Evolutionary conservation across 2,888 invertebrate genomes (phyloP), one percentile per base, ranked within the genome.

Genomic region (Trimorus sp.): DNA sequence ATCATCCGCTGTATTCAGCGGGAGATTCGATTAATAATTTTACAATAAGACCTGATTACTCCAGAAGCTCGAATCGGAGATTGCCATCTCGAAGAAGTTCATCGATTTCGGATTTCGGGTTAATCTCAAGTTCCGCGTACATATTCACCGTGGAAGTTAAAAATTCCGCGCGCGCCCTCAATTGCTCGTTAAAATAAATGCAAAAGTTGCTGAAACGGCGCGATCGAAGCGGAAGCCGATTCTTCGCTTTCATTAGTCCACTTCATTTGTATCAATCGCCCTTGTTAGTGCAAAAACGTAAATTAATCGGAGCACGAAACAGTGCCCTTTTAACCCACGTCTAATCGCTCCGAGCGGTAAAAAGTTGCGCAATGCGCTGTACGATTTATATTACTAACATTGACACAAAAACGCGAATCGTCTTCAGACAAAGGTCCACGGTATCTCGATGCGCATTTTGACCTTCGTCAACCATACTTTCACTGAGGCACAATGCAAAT

Each of bases 401-500:
- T 54, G 66, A 66, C 66, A 54, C 16, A 42, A n/a, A 54, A 42
- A 66, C 37, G 16, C 11, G 38, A 58, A 48, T 16, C 38, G 38
- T 9, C 26, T 14, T n/a, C n/a, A 16, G 54, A 66, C 7, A 69
- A 69, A 54, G 49, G 37, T 58, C 15, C 12, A 45, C 49, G 49
- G 26, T 14, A 37, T 70, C 59, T 59, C 70, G 51, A 48, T 58
- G 58, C 40, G 71, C n/a, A 40, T 73, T 73, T 45, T 62, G 62
- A 62, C 71, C 71, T 73, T 73, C 45, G 71, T 53, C 45, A 73
- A 73, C 14, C 12, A 12, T 15, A 73, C 71, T 73, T 73, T 73
- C 71, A 73, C 71, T 14, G n/a, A 62, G 45, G 45, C 54, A 15
- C 62, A 54, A 42, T 73, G 51, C 48, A 71, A 71, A 63, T 54